Conservation (phyloP, 2,888 invertebrate genomes). For the Phanerotoma sp. region DNA sequence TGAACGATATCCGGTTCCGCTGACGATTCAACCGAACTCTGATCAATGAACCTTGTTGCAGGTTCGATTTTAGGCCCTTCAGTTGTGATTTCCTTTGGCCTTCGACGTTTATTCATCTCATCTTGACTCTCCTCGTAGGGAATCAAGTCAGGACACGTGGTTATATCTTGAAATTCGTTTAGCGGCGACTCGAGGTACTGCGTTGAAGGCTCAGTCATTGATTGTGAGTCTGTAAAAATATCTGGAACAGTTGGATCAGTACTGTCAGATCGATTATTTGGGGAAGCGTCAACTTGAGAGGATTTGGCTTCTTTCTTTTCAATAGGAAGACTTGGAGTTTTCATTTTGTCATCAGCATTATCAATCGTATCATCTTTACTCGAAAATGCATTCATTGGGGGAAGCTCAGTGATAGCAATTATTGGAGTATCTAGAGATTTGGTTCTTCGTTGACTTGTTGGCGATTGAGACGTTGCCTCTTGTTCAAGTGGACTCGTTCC, state of each 20-base stretch:
- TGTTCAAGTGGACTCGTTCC: conserved; percentile 73
- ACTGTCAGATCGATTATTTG: conserved; percentile 51
- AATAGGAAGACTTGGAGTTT: conserved; percentile 63
- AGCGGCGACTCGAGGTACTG: conserved; percentile 53
- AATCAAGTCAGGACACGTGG: conserved; percentile 45
- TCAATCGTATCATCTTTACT: conserved; percentile 87
- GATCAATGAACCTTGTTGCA: conserved; percentile 50
- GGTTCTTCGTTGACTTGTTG: conserved; percentile 73
- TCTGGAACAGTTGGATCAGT: conserved; percentile 50
- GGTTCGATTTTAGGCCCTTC: conserved; percentile 39
- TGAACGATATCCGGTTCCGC: conserved; percentile 41
- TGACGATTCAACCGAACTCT: conserved; percentile 51
- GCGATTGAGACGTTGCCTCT: conserved; percentile 76
- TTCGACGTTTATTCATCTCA: conserved; percentile 20
- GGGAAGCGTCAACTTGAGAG: conserved; percentile 41
- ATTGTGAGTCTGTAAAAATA: conserved; percentile 50
- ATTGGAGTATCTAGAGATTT: conserved; percentile 85
- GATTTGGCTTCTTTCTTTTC: conserved; percentile 58
- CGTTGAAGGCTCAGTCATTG: conserved; percentile 52
- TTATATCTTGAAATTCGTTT: conserved; percentile 52
- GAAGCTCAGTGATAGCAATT: conserved; percentile 72
- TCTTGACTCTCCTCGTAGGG: conserved; percentile 45
- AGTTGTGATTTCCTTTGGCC: conserved; percentile 1
- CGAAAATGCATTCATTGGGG: conserved; percentile 82
- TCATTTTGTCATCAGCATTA: conserved; percentile 55